These are phyloP conservation scores for Agelas oroides DNA, from an alignment of 37 sponge, comb jelly and placozoan species.

Conservation along the genomic window DNA sequence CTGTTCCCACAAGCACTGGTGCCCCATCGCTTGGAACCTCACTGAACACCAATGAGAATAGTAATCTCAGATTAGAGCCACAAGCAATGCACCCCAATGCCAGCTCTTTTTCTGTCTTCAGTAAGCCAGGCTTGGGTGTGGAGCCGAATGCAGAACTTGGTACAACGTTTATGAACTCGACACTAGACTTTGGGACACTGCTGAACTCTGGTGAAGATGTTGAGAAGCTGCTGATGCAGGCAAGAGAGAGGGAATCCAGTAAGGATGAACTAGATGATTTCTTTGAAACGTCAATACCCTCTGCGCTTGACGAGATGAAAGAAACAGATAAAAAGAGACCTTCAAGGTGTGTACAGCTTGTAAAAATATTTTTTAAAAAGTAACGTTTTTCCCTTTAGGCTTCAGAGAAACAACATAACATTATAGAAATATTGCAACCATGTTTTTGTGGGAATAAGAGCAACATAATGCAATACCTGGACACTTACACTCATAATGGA, in stretches of 20 bases:
- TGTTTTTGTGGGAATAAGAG: too few species aligned
- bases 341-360: too few species aligned
- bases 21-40: too few species aligned
- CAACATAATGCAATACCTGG: too few species aligned
- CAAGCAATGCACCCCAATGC: too few species aligned
- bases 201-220: not conserved
- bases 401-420: too few species aligned
- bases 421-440: too few species aligned
- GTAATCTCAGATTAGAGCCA: not conserved
- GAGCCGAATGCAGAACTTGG: constrained; percentile 22
- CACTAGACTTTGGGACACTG: constrained; percentile 4
- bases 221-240: not conserved
- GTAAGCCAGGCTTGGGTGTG: not conserved
- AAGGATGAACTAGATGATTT: not conserved
- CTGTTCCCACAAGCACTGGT: too few species aligned
- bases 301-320: not conserved
- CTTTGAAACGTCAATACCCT: not conserved
- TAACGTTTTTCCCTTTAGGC: too few species aligned
- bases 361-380: too few species aligned
- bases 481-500: too few species aligned
- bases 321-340: not conserved
- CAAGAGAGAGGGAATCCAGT: not conserved
- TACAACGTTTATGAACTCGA: not conserved
- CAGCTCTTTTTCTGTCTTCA: not conserved
- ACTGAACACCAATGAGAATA: constrained; percentile 20